Percentiles rank a stretch among this genome's conserved stretches.
phyloP scores from a whole-genome alignment of 1,140 invertebrate genomes.

The Solenopsis fugax region DNA sequence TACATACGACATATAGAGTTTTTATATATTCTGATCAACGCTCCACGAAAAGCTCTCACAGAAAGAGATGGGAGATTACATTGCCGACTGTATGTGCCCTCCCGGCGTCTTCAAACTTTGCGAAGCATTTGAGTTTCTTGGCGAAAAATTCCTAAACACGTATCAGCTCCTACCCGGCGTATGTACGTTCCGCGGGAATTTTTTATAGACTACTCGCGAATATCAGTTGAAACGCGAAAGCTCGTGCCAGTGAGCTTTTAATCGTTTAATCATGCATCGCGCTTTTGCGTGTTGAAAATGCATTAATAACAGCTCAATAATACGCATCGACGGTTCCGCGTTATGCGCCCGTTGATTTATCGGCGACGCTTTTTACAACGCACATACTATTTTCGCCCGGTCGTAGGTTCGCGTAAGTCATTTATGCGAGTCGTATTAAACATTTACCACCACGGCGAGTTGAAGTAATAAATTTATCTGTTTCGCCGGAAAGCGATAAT shows the following conservation, averaged over 20 bases:
- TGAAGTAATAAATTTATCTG: constrained; percentile 34
- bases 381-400: neutral
- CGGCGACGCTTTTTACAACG: neutral
- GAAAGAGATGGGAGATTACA: neutral
- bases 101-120: neutral
- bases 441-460: neutral
- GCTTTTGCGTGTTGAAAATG: constrained; percentile 4
- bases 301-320: constrained; percentile 40
- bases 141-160: constrained; percentile 8
- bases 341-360: constrained; percentile 31
- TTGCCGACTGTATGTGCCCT: no score
- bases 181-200: constrained; percentile 10
- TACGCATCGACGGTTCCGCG: neutral
- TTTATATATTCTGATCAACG: neutral
- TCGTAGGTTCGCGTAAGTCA: neutral
- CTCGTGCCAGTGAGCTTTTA: constrained; percentile 4
- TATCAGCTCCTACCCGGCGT: neutral
- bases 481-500: constrained; percentile 21
- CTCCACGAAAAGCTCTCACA: neutral
- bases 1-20: neutral
- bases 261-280: constrained; percentile 47
- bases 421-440: constrained; percentile 29
- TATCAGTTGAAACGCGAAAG: neutral
- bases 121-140: neutral
- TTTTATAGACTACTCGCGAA: constrained; percentile 17